Evolutionary conservation across 2,888 invertebrate species (phyloP), one percentile per base, ranked within the genome.

Genomic region (Dicyrtoma fusca): DNA sequence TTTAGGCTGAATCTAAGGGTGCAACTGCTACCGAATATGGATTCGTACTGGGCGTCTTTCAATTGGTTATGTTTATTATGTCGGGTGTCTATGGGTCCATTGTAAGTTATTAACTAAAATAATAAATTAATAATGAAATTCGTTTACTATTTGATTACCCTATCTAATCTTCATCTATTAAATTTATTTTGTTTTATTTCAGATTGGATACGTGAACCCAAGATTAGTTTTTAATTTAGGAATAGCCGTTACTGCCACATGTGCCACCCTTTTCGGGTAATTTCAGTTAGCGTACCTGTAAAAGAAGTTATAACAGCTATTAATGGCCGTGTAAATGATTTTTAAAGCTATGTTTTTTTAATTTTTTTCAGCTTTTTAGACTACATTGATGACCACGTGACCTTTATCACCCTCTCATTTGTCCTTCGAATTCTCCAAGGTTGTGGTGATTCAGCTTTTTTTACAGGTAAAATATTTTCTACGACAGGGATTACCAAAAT

Each of bases 21-120:
- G 91, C 92, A 25, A 87, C 90, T 17, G 90, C 92, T 0, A 89
- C 92, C 14, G 91, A 93, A 82, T 92, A 92, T 82, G 94, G 94
- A 0, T 86, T 94, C 77, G 92, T 94, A 1, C 94, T 94, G 82
- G 94, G 94, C 0, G 87, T 92, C 51, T 94, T 93, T 83, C 92
- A 94, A 82, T 85, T 94, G 69, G 88, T 91, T 26, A 92, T 93
- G 69, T 92, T 93, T 83, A 82, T 92, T 42, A 88, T 91, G 74
- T 92, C 93, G 78, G 94, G 94, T 0, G 81, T 94, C 17, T 93
- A 92, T 82, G 94, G 94, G 45, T 89, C 91, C 77, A 87, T 91
- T 82, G 88, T 87, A 82, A 25, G 6, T 53, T 19, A 17, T n/a
- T n/a, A n/a, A n/a, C n/a, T n/a, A n/a, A n/a, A n/a, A n/a, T n/a